Conservation (phyloP, 2,113 vertebrate species). For the Calidris pugnax region DNA sequence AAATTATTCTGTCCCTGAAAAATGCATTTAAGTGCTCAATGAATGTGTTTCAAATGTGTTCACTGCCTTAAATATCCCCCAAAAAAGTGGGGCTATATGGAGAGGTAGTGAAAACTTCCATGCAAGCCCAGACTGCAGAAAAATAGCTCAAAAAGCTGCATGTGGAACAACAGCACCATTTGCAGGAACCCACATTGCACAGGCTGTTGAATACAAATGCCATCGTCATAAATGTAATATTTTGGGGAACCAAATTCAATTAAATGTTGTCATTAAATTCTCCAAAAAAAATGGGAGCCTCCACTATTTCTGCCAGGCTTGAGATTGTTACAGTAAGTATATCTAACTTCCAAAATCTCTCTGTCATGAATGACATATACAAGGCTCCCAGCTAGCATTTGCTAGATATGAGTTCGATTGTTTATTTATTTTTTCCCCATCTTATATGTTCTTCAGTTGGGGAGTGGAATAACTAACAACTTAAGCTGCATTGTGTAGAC, state of each 20-base stretch:
- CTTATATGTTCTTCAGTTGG: neutral
- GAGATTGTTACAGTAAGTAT: neutral
- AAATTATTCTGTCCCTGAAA: neutral
- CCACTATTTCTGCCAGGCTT: neutral
- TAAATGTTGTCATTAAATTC: neutral
- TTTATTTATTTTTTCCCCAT: neutral
- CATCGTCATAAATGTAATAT: neutral
- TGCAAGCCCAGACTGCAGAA: neutral
- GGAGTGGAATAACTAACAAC: neutral
- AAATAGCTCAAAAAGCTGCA: neutral
- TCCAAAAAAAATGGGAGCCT: neutral
- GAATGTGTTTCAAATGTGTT: neutral
- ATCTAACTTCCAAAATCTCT: neutral
- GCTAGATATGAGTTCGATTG: neutral
- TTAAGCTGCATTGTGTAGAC: neutral
- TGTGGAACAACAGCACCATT: neutral
- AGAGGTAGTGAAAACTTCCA: neutral
- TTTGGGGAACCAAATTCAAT: neutral
- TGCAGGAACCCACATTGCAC: neutral
- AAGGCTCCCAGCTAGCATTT: neutral
- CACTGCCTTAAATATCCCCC: neutral
- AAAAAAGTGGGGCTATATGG: neutral
- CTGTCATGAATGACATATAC: neutral
- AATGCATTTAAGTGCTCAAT: neutral
- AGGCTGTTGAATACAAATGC: neutral